These are phyloP conservation scores for Otus sunia DNA, from an alignment of 2,113 vertebrate species.

Conservation along the genomic window DNA sequence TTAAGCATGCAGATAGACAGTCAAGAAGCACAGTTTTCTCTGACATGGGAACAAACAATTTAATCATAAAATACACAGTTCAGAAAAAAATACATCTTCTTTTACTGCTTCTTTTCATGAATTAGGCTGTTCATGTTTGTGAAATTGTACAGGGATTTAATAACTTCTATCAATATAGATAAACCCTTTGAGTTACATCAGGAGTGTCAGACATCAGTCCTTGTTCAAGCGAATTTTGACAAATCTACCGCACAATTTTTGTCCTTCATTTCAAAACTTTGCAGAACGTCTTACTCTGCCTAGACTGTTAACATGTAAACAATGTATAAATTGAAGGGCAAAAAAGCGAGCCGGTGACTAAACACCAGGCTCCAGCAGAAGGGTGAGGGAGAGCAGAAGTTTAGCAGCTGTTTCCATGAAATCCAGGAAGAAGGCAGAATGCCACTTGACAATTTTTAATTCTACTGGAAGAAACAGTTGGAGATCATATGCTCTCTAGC, in stretches of 20 bases:
- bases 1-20: neutral
- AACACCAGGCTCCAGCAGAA: neutral
- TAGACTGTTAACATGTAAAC: neutral
- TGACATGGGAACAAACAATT: neutral
- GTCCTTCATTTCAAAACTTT: neutral
- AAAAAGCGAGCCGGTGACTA: neutral
- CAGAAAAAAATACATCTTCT: neutral
- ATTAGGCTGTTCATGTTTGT: neutral
- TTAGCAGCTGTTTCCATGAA: conserved; percentile 31
- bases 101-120: neutral
- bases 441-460: conserved; percentile 30
- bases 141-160: neutral
- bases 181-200: neutral
- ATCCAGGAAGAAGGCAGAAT: conserved; percentile 23
- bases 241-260: neutral
- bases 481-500: conserved; percentile 50
- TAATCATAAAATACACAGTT: neutral
- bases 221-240: neutral
- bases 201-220: neutral
- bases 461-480: conserved; percentile 48
- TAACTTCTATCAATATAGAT: neutral
- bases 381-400: neutral
- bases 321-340: neutral
- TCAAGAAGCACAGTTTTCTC: neutral
- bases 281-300: neutral